phyloP scores from a whole-genome alignment of 2,888 invertebrate species.

The Mongoloraphidia duomilia region DNA sequence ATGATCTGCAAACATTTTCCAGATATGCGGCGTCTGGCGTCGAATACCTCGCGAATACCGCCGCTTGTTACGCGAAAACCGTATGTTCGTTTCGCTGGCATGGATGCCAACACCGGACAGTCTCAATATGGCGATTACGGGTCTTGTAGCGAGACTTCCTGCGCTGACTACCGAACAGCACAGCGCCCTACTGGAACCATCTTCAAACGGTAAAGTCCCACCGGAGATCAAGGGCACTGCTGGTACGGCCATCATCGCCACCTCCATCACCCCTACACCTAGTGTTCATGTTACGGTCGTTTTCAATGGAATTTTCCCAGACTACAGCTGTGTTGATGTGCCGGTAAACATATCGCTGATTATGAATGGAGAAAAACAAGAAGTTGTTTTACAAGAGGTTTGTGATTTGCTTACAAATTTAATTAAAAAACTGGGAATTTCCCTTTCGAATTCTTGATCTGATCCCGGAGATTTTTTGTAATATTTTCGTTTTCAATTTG shows the following conservation, averaged over 20 bases:
- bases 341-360: conserved; percentile 49
- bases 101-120: conserved; percentile 55
- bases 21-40: conserved; percentile 79
- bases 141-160: conserved; percentile 57
- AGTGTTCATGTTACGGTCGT: conserved; percentile 67
- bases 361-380: conserved; percentile 55
- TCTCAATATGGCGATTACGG: conserved; percentile 54
- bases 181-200: conserved; percentile 58
- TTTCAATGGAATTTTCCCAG: conserved; percentile 66
- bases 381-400: conserved; percentile 56
- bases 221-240: conserved; percentile 47
- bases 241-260: conserved; percentile 76
- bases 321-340: conserved; percentile 47
- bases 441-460: no score
- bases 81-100: conserved; percentile 60
- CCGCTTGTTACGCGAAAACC: conserved; percentile 52
- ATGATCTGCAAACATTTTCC: conserved; percentile 12
- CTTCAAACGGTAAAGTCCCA: conserved; percentile 37
- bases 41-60: conserved; percentile 74
- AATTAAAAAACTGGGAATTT: no score
- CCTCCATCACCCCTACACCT: conserved; percentile 63
- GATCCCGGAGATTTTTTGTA: no score
- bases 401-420: no score
- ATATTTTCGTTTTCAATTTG: no score
- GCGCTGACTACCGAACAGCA: conserved; percentile 70